Conservation (phyloP, 2,888 invertebrate species). For the Xylota segnis region DNA sequence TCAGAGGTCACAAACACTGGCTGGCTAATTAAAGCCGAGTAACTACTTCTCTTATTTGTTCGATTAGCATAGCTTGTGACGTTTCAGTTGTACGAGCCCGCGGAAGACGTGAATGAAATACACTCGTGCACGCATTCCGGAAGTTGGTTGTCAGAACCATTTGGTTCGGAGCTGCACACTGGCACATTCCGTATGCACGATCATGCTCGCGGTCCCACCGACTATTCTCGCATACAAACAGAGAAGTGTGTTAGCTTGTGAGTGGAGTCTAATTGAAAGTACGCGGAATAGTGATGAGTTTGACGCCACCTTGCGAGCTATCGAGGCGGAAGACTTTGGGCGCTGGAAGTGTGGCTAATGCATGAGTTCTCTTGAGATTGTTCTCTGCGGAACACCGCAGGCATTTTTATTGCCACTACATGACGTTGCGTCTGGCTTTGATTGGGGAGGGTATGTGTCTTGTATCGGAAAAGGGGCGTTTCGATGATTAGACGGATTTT, state of each 20-base stretch:
- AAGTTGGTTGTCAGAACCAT: conserved; percentile 40
- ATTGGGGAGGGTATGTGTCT: not conserved
- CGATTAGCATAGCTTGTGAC: conserved; percentile 39
- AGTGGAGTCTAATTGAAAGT: conserved; percentile 32
- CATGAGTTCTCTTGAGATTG: not conserved
- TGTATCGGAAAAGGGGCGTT: not conserved
- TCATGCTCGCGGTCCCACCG: conserved; percentile 20
- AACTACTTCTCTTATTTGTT: conserved; percentile 15
- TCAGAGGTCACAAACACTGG: conserved; percentile 38
- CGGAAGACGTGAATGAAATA: conserved; percentile 47
- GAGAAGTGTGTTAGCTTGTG: not conserved
- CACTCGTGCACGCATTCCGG: conserved; percentile 31
- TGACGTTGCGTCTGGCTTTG: not conserved
- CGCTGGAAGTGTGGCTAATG: conserved; percentile 3
- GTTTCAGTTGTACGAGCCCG: not conserved
- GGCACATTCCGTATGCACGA: conserved; percentile 44
- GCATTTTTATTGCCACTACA: not conserved
- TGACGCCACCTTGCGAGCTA: conserved; percentile 8
- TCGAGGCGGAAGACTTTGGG: conserved; percentile 34
- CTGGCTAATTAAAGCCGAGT: conserved; percentile 9
- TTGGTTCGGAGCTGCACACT: conserved; percentile 8
- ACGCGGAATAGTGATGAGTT: conserved; percentile 37
- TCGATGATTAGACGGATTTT: too few species aligned
- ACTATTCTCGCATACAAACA: conserved; percentile 20
- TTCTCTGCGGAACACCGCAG: not conserved